Evolutionary conservation across 2,113 vertebrate species (phyloP).

Genomic region (Glaucidium brasilianum): DNA sequence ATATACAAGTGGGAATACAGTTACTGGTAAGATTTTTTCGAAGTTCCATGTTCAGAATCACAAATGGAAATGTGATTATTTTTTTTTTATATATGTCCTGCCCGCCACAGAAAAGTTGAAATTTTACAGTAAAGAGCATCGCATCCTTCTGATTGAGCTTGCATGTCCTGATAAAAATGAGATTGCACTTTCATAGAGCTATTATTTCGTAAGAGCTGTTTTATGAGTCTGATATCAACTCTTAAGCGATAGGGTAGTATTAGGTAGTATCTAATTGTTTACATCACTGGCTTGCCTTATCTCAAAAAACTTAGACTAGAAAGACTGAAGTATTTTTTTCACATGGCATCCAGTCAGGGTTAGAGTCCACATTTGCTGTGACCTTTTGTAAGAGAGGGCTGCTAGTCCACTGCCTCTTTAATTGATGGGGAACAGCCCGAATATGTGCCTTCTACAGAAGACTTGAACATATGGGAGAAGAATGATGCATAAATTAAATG

Average conservation of each 20-base stretch:
- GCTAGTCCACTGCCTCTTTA: not conserved
- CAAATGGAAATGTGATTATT: not conserved
- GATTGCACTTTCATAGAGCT: not conserved
- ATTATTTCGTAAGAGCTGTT: not conserved
- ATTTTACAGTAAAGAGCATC: not conserved
- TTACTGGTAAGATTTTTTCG: not conserved
- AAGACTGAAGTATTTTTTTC: not conserved
- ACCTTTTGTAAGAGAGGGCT: not conserved
- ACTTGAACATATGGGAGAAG: accelerated
- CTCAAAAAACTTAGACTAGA: not conserved
- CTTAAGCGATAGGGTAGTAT: not conserved
- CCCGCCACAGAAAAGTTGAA: not conserved
- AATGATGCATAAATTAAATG: accelerated
- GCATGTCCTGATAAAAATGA: not conserved
- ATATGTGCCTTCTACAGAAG: not conserved
- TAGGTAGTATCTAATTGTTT: not conserved
- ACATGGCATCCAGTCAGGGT: not conserved
- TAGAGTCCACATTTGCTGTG: accelerated
- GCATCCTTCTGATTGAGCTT: not conserved
- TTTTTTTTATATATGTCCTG: not conserved
- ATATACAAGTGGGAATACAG: not conserved
- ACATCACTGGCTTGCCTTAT: not conserved
- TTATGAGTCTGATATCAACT: accelerated
- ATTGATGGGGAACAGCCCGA: accelerated
- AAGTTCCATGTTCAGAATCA: not conserved